phyloP scores from a whole-genome alignment of 2,797 vertebrate genomes.

The Scomberomorus guttatus region DNA sequence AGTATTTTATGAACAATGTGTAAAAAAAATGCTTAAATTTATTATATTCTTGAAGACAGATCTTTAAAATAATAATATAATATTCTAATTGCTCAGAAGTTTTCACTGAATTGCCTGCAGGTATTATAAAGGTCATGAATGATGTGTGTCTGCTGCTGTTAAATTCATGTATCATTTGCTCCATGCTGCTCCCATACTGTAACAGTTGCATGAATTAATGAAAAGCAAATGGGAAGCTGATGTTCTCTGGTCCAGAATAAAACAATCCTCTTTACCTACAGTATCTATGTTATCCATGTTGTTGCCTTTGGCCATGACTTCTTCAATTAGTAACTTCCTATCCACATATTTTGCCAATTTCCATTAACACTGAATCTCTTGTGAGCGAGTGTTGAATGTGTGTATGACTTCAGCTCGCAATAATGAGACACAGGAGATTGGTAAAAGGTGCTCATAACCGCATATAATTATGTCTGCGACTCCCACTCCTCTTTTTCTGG shows the following conservation, averaged over 20 bases:
- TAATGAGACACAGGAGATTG: constrained; percentile 82
- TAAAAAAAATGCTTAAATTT: not conserved
- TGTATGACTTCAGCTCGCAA: constrained; percentile 58
- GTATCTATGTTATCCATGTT: constrained; percentile 23
- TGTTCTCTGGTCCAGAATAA: constrained; percentile 14
- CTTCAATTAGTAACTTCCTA: constrained; percentile 70
- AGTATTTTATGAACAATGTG: constrained; percentile 8
- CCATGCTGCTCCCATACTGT: constrained; percentile 17
- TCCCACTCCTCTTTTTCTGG: constrained; percentile 76
- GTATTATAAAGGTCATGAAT: constrained; percentile 30
- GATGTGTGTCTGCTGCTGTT: constrained; percentile 42
- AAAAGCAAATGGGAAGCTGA: constrained; percentile 33
- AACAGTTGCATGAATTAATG: constrained; percentile 46
- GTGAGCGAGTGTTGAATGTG: constrained; percentile 48
- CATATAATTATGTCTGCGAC: constrained; percentile 78
- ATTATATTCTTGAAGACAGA: constrained; percentile 24
- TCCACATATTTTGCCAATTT: constrained; percentile 70
- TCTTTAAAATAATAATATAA: constrained; percentile 23
- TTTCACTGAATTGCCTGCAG: constrained; percentile 23
- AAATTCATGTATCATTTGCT: constrained; percentile 52
- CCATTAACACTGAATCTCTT: constrained; percentile 59
- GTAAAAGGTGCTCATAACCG: constrained; percentile 79
- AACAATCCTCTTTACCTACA: constrained; percentile 14
- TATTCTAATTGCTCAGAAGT: constrained; percentile 28
- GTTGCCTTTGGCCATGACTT: constrained; percentile 48